Evolutionary conservation across 1,140 invertebrate species (phyloP).

Genomic region (Neodiprion pinetum): DNA sequence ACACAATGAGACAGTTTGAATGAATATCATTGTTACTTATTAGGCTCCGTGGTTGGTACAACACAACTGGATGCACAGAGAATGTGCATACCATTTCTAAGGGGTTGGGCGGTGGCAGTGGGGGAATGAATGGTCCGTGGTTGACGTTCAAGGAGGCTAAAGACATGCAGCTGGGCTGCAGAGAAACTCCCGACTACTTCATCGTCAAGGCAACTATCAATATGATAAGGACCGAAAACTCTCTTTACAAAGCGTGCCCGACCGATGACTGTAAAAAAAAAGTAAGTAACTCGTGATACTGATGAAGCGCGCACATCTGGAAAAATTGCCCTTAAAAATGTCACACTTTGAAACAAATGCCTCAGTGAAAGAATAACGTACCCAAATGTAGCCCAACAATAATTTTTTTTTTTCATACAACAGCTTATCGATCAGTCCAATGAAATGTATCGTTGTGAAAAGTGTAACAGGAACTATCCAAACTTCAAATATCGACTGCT

Average conservation of each 20-base stretch:
- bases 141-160: constrained; percentile 78
- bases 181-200: constrained; percentile 83
- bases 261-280: constrained; percentile 91
- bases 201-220: constrained; percentile 73
- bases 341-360: neutral
- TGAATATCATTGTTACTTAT: constrained; percentile 3
- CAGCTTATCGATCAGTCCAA: constrained; percentile 84
- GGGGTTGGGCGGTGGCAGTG: constrained; percentile 32
- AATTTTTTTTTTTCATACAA: constrained; percentile 1
- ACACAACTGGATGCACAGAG: constrained; percentile 72
- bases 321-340: neutral
- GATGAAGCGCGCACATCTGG: neutral
- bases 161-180: constrained; percentile 67
- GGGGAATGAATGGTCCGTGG: constrained; percentile 51
- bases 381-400: neutral
- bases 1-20: too few relatives aligned
- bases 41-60: constrained; percentile 88
- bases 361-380: too few relatives aligned
- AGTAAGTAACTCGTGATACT: constrained; percentile 50
- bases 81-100: constrained; percentile 58
- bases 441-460: constrained; percentile 92
- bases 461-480: constrained; percentile 85
- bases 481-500: constrained; percentile 89
- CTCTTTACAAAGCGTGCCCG: constrained; percentile 90
- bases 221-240: constrained; percentile 77